Conservation (phyloP, 2,113 vertebrate genomes). For the Odocoileus hemionus region DNA sequence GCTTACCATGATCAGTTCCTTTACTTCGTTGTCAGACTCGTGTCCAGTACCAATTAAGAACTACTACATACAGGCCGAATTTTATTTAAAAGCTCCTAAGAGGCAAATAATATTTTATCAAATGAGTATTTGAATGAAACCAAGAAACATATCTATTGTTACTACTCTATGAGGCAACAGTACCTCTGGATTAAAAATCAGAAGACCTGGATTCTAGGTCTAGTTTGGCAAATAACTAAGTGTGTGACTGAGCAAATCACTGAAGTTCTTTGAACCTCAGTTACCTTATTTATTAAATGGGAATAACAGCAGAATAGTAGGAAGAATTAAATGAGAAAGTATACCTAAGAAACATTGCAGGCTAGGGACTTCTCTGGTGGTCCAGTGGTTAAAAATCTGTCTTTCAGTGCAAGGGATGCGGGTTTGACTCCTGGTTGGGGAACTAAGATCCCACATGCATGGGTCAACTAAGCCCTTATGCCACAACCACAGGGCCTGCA, state of each 20-base stretch:
- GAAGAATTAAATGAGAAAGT: conserved; percentile 23
- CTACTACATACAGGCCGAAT: neutral
- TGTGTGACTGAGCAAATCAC: neutral
- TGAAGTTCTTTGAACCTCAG: neutral
- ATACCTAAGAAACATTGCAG: neutral
- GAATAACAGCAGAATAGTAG: neutral
- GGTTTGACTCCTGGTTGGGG: neutral
- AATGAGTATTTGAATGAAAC: conserved; percentile 22
- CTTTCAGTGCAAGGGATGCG: neutral
- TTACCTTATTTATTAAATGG: neutral
- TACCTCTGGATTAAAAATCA: neutral
- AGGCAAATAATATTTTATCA: conserved; percentile 48
- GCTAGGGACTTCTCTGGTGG: neutral
- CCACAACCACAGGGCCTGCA: neutral
- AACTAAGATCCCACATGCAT: neutral
- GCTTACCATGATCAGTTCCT: conserved; percentile 22
- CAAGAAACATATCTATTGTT: conserved; percentile 35
- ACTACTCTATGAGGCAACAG: neutral
- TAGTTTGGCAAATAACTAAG: conserved; percentile 18
- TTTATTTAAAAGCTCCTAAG: conserved; percentile 24
- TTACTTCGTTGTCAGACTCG: neutral
- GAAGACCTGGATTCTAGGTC: neutral
- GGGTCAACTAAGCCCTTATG: neutral
- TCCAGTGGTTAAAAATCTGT: neutral
- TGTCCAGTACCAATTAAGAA: conserved; percentile 1